Evolutionary conservation across 2,797 vertebrate genomes (phyloP).

Genomic region (Otus scops): DNA sequence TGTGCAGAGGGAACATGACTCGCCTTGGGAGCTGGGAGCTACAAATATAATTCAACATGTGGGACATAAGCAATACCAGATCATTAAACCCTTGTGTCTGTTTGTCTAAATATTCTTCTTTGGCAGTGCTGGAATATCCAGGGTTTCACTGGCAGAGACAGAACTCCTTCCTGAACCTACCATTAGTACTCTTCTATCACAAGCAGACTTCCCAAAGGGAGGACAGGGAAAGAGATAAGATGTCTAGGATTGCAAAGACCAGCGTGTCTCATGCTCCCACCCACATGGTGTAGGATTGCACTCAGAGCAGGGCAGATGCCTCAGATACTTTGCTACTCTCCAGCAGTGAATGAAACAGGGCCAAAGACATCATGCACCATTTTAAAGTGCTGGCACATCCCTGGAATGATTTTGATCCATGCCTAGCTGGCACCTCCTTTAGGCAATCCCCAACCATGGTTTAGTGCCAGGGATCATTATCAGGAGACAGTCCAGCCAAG

Average conservation of each 20-base stretch:
- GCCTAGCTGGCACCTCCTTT: neutral
- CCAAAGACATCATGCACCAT: neutral
- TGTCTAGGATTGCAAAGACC: neutral
- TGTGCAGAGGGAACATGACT: neutral
- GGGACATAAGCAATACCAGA: neutral
- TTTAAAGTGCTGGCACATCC: neutral
- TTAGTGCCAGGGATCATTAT: neutral
- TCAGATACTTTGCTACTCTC: neutral
- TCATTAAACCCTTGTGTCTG: neutral
- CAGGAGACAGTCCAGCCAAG: neutral
- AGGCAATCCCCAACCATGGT: neutral
- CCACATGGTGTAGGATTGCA: rapidly evolving
- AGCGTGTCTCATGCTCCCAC: neutral
- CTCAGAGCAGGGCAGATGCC: neutral
- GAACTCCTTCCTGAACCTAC: neutral
- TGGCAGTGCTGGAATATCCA: neutral
- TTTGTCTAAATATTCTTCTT: neutral
- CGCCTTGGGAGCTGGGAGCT: neutral
- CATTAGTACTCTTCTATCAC: neutral
- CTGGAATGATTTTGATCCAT: neutral
- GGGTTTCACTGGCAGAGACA: neutral
- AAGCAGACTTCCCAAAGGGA: neutral
- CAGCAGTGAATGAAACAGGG: neutral
- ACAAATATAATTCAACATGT: neutral
- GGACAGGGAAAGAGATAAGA: neutral